Percentiles rank a stretch among this genome's conserved stretches.
Evolutionary conservation across 2,888 invertebrate genomes (phyloP).

Genomic region (Hanleya hanleyi): DNA sequence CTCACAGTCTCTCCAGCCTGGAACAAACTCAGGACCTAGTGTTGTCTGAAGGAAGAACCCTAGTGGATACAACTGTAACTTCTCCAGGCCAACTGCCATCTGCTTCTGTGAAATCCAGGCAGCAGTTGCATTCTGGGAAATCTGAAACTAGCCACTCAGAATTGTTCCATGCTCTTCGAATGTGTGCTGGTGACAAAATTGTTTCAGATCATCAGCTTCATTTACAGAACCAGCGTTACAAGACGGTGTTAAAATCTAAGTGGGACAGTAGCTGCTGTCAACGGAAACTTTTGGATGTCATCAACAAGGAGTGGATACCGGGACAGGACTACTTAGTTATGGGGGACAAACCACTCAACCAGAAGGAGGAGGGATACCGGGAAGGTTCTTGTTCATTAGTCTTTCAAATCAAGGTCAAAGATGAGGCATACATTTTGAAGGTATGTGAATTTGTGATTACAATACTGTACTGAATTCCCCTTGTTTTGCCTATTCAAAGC

Average conservation of each 20-base stretch:
- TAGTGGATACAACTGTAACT: too few relatives aligned
- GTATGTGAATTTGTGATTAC: too few relatives aligned
- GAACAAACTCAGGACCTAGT: too few relatives aligned
- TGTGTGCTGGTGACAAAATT: background rate
- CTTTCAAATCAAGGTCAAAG: constrained; percentile 36
- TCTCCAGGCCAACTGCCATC: too few relatives aligned
- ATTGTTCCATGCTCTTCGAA: background rate
- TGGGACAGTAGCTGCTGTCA: background rate
- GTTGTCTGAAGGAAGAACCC: too few relatives aligned
- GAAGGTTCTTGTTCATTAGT: constrained; percentile 39
- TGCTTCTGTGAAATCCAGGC: too few relatives aligned
- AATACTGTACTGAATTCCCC: too few relatives aligned
- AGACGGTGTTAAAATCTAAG: background rate
- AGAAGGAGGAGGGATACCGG: constrained; percentile 19
- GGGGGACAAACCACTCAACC: constrained; percentile 43
- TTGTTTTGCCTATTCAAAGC: too few relatives aligned
- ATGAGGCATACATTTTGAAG: constrained; percentile 36
- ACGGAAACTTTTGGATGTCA: background rate
- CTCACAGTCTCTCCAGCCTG: too few relatives aligned
- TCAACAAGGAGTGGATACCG: constrained; percentile 44
- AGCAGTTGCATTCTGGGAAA: too few relatives aligned
- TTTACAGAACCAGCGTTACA: background rate
- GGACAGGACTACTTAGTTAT: constrained; percentile 48
- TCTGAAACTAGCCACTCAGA: background rate
- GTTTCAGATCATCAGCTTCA: background rate